phyloP scores from a whole-genome alignment of 2,113 vertebrate genomes.

The Oreocharis arfaki region DNA sequence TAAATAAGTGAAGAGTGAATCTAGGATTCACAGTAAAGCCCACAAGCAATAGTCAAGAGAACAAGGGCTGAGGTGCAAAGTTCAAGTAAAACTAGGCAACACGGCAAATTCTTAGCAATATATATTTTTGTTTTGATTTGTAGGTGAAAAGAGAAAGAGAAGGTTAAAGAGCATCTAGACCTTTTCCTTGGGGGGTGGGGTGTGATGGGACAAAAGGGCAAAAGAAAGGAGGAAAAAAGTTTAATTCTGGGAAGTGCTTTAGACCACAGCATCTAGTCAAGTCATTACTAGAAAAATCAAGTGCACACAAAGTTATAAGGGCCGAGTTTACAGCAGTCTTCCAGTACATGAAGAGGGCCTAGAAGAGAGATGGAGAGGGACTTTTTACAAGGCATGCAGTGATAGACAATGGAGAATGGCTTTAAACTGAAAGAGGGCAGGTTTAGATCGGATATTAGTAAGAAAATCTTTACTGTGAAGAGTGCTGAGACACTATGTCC shows the following conservation, averaged over 20 bases:
- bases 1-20: not conserved
- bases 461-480: not conserved
- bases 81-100: not conserved
- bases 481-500: not conserved
- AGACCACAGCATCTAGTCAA: not conserved
- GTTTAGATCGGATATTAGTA: not conserved
- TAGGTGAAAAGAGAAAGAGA: not conserved
- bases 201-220: not conserved
- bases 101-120: not conserved
- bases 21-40: not conserved
- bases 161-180: not conserved
- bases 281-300: not conserved
- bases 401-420: not conserved
- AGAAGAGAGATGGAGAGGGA: not conserved
- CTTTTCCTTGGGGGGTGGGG: not conserved
- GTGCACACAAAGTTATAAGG: not conserved
- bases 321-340: not conserved
- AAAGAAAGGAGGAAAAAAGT: not conserved
- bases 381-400: not conserved
- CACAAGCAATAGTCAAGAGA: not conserved
- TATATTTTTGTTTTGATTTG: not conserved
- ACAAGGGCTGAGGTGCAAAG: not conserved
- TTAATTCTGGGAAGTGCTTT: not conserved
- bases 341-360: not conserved
- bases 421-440: not conserved